phyloP scores from a whole-genome alignment of 2,797 vertebrate genomes.

The Phataginus tetradactyla region DNA sequence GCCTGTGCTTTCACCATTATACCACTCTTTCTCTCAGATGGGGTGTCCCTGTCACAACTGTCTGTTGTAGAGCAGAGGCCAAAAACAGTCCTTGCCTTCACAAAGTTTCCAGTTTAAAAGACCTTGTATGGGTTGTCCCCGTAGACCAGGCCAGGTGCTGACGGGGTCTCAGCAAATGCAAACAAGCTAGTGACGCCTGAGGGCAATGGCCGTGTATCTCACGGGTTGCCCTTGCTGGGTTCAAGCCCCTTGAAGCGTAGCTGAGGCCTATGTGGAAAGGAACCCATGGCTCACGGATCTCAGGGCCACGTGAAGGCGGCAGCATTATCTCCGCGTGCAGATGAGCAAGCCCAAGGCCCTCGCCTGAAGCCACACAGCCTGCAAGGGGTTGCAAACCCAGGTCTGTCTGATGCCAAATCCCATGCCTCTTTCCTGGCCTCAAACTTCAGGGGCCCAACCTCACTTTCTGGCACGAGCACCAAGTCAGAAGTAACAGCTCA shows the following conservation, averaged over 20 bases:
- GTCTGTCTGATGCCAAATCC: not conserved
- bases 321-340: not conserved
- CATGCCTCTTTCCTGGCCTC: not conserved
- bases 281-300: rapidly evolving
- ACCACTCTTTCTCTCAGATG: not conserved
- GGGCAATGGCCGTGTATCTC: not conserved
- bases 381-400: not conserved
- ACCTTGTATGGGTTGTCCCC: not conserved
- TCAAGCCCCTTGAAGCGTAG: not conserved
- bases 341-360: not conserved
- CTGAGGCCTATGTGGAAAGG: not conserved
- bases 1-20: not conserved
- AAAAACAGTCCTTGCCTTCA: not conserved
- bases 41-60: not conserved
- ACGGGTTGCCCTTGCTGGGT: rapidly evolving
- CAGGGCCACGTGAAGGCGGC: not conserved
- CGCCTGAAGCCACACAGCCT: not conserved
- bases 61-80: not conserved
- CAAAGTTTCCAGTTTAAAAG: not conserved
- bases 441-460: not conserved
- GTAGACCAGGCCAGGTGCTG: too few species aligned
- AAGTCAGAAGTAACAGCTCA: not conserved
- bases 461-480: too few species aligned
- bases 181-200: not conserved
- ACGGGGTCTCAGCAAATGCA: not conserved